phyloP scores from a whole-genome alignment of 1,140 invertebrate species.

The Heterodera carotae region DNA sequence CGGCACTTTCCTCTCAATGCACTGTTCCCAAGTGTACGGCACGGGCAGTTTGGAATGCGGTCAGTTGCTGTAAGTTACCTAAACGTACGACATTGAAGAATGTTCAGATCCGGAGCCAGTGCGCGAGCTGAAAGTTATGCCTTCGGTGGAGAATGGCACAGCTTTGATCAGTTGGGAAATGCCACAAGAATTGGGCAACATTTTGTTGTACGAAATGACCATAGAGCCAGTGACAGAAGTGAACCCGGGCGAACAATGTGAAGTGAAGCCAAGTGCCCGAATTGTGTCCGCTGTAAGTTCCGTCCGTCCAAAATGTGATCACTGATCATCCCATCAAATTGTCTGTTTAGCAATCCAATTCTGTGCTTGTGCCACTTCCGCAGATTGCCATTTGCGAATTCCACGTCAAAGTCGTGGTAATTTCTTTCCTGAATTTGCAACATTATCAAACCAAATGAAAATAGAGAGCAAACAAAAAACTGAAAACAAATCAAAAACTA shows the following conservation, averaged over 20 bases:
- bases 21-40: conserved; percentile 45
- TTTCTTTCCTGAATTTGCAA: not conserved
- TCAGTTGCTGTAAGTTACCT: conserved; percentile 21
- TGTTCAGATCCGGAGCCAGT: conserved; percentile 44
- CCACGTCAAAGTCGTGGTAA: conserved; percentile 25
- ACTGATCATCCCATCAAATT: not conserved
- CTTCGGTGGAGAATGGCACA: conserved; percentile 32
- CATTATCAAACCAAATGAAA: no score
- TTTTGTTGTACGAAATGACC: conserved; percentile 40
- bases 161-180: conserved; percentile 32
- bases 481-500: no score
- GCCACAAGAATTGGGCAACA: conserved; percentile 23
- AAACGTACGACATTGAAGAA: not conserved
- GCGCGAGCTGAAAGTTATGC: conserved; percentile 32
- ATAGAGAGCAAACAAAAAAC: no score
- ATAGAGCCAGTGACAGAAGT: conserved; percentile 38
- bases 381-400: conserved; percentile 26
- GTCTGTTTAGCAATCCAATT: conserved; percentile 32
- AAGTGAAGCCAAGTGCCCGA: conserved; percentile 25
- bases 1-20: conserved; percentile 41
- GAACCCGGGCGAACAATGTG: conserved; percentile 32
- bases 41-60: conserved; percentile 47
- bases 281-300: conserved; percentile 21
- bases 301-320: no score
- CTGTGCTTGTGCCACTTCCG: conserved; percentile 11